Conservation (phyloP, 2,113 vertebrate genomes). For the Pomatorhinus ruficollis region DNA sequence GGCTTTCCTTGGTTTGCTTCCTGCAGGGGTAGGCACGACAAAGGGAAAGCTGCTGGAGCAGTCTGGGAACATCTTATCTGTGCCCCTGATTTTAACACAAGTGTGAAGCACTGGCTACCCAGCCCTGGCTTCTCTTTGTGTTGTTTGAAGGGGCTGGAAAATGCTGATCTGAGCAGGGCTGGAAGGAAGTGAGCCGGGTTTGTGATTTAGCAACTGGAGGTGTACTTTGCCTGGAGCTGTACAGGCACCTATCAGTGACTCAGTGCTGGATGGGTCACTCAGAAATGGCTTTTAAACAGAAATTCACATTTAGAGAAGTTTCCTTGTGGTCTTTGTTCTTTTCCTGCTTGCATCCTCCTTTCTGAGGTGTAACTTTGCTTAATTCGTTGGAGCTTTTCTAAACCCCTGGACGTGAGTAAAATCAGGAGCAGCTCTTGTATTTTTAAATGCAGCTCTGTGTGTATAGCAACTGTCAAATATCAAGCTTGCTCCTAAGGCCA, state of each 20-base stretch:
- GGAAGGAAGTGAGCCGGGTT: neutral
- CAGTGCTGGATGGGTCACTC: neutral
- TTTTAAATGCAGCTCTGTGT: neutral
- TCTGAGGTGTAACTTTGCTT: neutral
- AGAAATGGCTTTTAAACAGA: neutral
- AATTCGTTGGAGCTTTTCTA: neutral
- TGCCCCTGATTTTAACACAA: neutral
- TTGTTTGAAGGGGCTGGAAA: neutral
- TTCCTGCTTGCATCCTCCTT: neutral
- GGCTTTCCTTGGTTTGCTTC: neutral
- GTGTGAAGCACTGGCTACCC: neutral
- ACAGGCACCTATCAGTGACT: neutral
- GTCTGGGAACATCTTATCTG: neutral
- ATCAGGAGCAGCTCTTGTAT: neutral
- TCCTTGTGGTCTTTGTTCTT: neutral
- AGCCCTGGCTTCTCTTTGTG: neutral
- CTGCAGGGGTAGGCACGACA: neutral
- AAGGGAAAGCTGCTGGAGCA: neutral
- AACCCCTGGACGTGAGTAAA: conserved; percentile 8
- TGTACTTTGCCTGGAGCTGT: neutral
- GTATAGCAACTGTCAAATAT: neutral
- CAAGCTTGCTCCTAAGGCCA: conserved; percentile 34
- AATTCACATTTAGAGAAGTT: neutral
- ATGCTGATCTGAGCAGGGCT: neutral
- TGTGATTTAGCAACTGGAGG: neutral